phyloP scores from a whole-genome alignment of 2,113 vertebrate species.

The Himantopus leucocephalus region DNA sequence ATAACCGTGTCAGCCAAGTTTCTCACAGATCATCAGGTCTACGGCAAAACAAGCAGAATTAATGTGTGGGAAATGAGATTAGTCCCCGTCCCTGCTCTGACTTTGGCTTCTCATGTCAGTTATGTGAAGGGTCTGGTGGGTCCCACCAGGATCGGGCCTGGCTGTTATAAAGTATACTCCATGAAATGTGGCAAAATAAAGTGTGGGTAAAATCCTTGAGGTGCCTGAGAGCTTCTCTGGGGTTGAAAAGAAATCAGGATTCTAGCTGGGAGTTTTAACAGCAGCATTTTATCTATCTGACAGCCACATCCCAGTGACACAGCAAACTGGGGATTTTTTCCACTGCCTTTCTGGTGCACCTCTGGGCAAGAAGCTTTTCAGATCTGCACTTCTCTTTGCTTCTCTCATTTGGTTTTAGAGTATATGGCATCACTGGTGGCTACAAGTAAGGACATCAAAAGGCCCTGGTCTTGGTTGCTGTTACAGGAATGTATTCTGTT shows the following conservation, averaged over 20 bases:
- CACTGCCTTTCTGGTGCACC: background rate
- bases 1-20: accelerated
- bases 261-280: background rate
- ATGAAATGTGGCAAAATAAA: background rate
- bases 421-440: background rate
- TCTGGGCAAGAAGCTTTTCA: background rate
- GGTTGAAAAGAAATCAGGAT: background rate
- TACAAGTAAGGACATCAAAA: background rate
- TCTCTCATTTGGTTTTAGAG: background rate
- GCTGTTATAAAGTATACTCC: background rate
- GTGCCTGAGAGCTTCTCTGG: background rate
- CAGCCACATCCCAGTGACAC: background rate
- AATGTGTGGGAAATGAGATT: background rate
- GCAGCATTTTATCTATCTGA: background rate
- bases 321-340: background rate
- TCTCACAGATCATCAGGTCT: background rate
- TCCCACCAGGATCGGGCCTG: background rate
- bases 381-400: background rate
- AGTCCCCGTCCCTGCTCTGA: background rate
- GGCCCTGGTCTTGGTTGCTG: background rate
- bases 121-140: background rate
- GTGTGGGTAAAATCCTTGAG: background rate
- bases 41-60: background rate
- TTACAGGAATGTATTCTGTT: background rate
- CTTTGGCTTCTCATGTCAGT: background rate